Conservation (phyloP, 1,140 invertebrate genomes). For the Calliopsis andreniformis region DNA sequence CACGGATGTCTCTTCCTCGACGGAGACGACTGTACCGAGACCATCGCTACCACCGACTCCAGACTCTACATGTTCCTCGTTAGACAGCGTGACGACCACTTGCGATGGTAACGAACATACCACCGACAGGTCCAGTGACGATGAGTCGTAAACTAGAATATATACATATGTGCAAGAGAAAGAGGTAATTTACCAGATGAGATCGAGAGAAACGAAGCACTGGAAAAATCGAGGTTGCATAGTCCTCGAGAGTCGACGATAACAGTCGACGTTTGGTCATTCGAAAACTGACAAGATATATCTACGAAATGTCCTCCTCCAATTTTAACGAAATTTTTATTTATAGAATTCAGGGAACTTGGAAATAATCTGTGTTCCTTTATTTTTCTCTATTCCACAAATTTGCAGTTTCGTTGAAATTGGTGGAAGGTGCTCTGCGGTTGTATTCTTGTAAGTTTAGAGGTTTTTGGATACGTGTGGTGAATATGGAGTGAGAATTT, state of each 20-base stretch:
- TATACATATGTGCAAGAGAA: neutral
- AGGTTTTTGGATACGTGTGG: no score
- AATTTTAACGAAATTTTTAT: neutral
- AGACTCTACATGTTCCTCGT: conserved; percentile 17
- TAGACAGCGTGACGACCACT: conserved; percentile 5
- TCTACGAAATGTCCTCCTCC: no score
- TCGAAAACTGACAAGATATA: neutral
- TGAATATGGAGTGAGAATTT: no score
- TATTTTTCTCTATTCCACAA: no score
- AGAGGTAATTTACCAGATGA: neutral
- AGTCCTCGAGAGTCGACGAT: neutral
- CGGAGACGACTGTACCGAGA: conserved; percentile 25
- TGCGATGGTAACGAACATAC: conserved; percentile 13
- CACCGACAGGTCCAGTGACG: conserved; percentile 3
- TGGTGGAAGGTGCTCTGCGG: no score
- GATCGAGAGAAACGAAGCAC: neutral
- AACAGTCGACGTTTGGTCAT: neutral
- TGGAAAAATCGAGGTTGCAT: neutral
- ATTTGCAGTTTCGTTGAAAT: no score
- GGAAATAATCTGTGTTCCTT: neutral
- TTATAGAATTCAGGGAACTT: neutral
- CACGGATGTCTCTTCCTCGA: conserved; percentile 31
- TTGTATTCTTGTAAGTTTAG: no score
- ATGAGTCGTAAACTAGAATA: conserved; percentile 4
- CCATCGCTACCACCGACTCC: neutral